Evolutionary conservation across 2,797 vertebrate genomes (phyloP), one percentile per base, ranked within the genome.

Genomic region (Bradypus variegatus): DNA sequence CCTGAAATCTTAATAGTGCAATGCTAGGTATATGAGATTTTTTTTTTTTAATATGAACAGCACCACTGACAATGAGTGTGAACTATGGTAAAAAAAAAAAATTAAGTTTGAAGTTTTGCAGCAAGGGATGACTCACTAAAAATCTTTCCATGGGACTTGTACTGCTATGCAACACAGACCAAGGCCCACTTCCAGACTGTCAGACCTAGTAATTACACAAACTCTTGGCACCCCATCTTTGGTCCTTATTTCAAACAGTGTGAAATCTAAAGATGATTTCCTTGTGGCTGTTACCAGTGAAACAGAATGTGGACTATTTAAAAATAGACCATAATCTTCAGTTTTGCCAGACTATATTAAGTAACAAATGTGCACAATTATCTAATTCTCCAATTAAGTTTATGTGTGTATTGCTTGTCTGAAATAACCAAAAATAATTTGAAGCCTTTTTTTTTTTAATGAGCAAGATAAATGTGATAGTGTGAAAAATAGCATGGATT

Each of bases 351-450:
- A 45, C 11, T 58, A 38, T 69, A 75, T 65, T 81, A 91, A 91
- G 33, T 45, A 85, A 79, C 21, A 77, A 91, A 78, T 58, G 38
- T 76, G 29, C 38, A 78, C 21, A 85, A 72, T 72, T 69, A 29
- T 73, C 33, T 77, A 86, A 58, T 86, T n/a, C 81, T 64, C 53
- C 31, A 73, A 13, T 64, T 89, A 73, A 25, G 67, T 77, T 76
- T 65, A 67, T 73, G 55, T 21, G 3, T 62, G 7, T 45, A 70
- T 72, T 77, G 16, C 27, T 94, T 88, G 10, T 65, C 27, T 89
- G 53, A 81, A 93, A 81, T 85, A 81, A 82, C 23, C n/a, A 58
- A 85, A 88, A 70, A 18, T 93, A 91, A 62, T 76, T 80, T 84
- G 58, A 80, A 90, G 25, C 12, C 19, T 11, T 72, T 72, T 11